phyloP scores from a whole-genome alignment of 2,888 invertebrate genomes.

The Trissoscelio sp. region DNA sequence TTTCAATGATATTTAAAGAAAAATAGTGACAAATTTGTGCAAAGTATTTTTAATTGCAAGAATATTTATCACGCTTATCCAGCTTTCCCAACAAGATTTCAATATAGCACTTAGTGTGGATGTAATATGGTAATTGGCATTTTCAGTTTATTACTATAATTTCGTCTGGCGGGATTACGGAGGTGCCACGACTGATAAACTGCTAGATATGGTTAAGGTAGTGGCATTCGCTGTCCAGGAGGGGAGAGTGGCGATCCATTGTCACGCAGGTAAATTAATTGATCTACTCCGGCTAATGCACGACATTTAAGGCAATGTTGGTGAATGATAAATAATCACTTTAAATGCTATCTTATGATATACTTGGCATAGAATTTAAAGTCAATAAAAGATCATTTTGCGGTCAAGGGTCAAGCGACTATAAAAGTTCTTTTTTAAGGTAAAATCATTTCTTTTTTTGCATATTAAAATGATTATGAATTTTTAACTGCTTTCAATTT shows the following conservation, averaged over 20 bases:
- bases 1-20: too few relatives aligned
- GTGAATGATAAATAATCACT: slow-evolving; percentile 35
- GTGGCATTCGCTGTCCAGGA: slow-evolving; percentile 92
- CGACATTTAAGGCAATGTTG: slow-evolving; percentile 45
- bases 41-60: too few relatives aligned
- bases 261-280: slow-evolving; percentile 90
- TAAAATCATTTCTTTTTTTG: too few relatives aligned
- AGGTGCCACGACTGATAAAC: slow-evolving; percentile 89
- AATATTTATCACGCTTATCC: too few relatives aligned
- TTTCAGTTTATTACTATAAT: slow-evolving; percentile 94
- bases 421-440: too few relatives aligned
- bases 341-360: slow-evolving; percentile 24
- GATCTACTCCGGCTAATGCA: slow-evolving; percentile 35
- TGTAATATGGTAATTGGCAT: slow-evolving; percentile 42
- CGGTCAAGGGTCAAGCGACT: slow-evolving; percentile 10
- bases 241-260: slow-evolving; percentile 93
- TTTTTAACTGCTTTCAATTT: too few relatives aligned
- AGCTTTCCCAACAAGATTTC: too few relatives aligned
- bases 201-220: slow-evolving; percentile 96
- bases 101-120: background rate
- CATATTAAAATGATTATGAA: too few relatives aligned
- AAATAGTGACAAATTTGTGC: too few relatives aligned
- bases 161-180: slow-evolving; percentile 95
- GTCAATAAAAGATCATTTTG: background rate
- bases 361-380: background rate